Conservation (phyloP, 1,140 invertebrate genomes). For the Aphaenogaster floridana region DNA sequence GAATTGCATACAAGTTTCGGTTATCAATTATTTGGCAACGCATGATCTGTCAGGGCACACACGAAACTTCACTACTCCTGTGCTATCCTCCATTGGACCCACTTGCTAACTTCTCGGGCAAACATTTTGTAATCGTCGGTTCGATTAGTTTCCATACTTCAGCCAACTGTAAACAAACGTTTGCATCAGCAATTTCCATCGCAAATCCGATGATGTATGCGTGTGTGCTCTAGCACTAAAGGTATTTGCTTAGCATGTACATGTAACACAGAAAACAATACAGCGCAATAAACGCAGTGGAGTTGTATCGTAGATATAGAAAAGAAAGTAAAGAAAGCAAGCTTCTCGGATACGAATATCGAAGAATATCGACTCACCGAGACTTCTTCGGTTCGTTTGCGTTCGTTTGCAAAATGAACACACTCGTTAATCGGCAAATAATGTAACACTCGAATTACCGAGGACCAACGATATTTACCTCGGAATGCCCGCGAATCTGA, state of each 20-base stretch:
- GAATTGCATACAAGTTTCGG: constrained; percentile 34
- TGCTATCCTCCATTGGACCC: constrained; percentile 83
- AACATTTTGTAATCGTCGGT: constrained; percentile 87
- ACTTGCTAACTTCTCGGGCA: constrained; percentile 85
- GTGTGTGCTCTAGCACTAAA: neutral
- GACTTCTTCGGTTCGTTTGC: neutral
- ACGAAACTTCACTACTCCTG: constrained; percentile 15
- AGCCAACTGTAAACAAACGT: constrained; percentile 85
- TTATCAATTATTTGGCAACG: constrained; percentile 54
- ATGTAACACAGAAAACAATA: neutral
- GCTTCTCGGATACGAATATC: neutral
- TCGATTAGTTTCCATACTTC: constrained; percentile 88
- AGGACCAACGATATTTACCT: constrained; percentile 85
- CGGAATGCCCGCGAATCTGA: constrained; percentile 88
- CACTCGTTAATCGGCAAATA: constrained; percentile 28
- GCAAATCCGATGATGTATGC: constrained; percentile 24
- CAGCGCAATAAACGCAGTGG: neutral
- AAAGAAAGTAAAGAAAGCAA: constrained; percentile 20
- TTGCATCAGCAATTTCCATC: constrained; percentile 15
- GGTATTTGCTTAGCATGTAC: neutral
- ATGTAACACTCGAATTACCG: neutral
- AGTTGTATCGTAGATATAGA: neutral
- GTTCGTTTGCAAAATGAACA: constrained; percentile 38
- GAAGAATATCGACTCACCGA: constrained; percentile 27
- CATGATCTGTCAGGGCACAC: neutral